Conservation (phyloP, 1,140 invertebrate genomes). For the Drosophila kurseongensis region DNA sequence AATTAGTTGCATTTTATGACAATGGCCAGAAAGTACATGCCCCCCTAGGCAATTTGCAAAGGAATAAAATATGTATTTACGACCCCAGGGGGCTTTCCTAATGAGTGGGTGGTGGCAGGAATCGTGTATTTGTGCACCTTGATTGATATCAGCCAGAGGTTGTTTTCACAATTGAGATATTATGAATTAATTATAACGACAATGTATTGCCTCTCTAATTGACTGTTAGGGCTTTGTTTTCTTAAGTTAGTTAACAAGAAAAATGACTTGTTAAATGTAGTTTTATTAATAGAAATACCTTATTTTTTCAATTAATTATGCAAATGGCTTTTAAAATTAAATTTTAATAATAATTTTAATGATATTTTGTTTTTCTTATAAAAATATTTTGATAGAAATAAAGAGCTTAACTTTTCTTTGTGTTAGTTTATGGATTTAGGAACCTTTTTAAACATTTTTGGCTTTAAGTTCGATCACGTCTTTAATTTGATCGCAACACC, state of each 20-base stretch:
- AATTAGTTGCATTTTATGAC: constrained; percentile 74
- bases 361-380: no score
- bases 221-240: not conserved
- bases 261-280: not conserved
- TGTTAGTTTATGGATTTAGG: no score
- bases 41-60: constrained; percentile 13
- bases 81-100: constrained; percentile 16
- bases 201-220: constrained; percentile 1
- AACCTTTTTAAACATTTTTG: no score
- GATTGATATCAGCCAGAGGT: constrained; percentile 38
- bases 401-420: no score
- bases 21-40: constrained; percentile 42
- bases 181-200: constrained; percentile 43
- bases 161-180: constrained; percentile 37
- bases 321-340: no score
- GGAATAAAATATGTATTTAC: constrained; percentile 35
- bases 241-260: not conserved
- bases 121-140: constrained; percentile 31
- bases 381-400: no score
- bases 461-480: no score
- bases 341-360: no score
- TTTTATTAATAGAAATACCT: no score
- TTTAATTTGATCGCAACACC: no score
- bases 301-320: not conserved
- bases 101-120: constrained; percentile 30